These are phyloP conservation scores for Odocoileus hemionus DNA, from an alignment of 2,113 vertebrate genomes.

Conservation along the genomic window DNA sequence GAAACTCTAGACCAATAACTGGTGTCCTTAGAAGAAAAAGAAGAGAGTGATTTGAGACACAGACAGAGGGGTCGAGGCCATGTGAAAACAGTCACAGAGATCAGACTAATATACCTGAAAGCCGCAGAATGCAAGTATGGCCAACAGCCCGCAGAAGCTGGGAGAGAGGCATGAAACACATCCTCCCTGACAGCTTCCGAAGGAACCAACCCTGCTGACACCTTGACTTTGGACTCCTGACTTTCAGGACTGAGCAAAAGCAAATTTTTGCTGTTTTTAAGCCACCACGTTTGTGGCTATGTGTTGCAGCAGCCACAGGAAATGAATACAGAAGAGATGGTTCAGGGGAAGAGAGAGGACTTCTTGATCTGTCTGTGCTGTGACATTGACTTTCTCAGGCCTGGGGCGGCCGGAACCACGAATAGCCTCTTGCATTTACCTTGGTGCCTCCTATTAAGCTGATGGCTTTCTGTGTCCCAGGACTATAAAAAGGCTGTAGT, in stretches of 20 bases:
- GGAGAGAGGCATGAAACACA: rapidly evolving
- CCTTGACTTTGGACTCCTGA: neutral
- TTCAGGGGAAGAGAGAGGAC: neutral
- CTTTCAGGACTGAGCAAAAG: neutral
- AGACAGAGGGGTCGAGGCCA: neutral
- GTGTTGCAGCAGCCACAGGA: neutral
- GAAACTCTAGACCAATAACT: neutral
- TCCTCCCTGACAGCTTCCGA: neutral
- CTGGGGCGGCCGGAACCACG: rapidly evolving
- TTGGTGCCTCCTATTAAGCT: rapidly evolving
- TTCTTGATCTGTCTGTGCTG: neutral
- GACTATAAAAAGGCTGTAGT: neutral
- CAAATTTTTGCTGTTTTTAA: neutral
- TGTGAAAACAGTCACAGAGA: neutral
- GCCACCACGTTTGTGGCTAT: neutral
- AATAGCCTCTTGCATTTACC: neutral
- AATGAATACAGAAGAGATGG: neutral
- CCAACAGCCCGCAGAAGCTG: neutral
- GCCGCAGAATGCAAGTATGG: rapidly evolving
- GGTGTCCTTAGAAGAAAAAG: neutral
- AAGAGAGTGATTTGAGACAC: neutral
- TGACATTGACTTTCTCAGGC: neutral
- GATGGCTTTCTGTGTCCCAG: neutral
- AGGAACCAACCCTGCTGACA: neutral
- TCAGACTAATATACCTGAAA: neutral